These are phyloP conservation scores for Scelioninae gen. 1 DNA, from an alignment of 2,888 invertebrate genomes.

Conservation along the genomic window DNA sequence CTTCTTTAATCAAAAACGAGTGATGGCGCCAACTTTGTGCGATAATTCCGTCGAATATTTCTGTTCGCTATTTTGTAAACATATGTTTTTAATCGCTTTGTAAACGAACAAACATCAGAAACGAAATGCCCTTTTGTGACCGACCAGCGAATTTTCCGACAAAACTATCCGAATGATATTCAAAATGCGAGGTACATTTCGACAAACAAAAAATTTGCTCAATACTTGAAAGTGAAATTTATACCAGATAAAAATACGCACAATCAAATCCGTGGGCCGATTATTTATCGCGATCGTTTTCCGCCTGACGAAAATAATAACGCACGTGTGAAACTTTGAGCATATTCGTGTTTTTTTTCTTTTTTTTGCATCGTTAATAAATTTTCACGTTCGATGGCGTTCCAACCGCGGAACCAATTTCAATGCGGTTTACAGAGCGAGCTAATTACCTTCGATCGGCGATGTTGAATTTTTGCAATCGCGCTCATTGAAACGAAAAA, in stretches of 20 bases:
- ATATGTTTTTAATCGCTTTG: constrained; percentile 32
- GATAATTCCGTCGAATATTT: constrained; percentile 51
- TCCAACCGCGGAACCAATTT: too few species aligned
- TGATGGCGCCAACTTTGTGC: constrained; percentile 11
- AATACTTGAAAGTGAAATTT: constrained; percentile 1
- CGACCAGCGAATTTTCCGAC: too few species aligned
- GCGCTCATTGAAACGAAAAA: constrained; percentile 45
- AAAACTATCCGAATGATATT: constrained; percentile 6
- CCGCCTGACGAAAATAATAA: constrained; percentile 7
- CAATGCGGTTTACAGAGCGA: constrained; percentile 22
- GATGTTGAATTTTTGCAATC: constrained; percentile 37
- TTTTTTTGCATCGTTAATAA: constrained; percentile 14
- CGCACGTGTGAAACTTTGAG: constrained; percentile 2
- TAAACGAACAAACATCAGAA: constrained; percentile 24
- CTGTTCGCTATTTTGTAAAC: constrained; percentile 35
- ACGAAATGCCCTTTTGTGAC: constrained; percentile 7
- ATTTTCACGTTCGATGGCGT: constrained; percentile 12
- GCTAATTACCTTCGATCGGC: constrained; percentile 41
- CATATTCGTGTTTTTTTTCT: neutral
- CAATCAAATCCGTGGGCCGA: neutral
- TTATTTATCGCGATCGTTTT: constrained; percentile 9
- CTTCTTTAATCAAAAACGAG: constrained; percentile 24
- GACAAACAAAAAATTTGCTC: neutral
- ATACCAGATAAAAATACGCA: neutral
- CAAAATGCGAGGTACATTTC: constrained; percentile 1